Conservation (phyloP, 2,113 vertebrate genomes). For the Hippopotamus amphibius region DNA sequence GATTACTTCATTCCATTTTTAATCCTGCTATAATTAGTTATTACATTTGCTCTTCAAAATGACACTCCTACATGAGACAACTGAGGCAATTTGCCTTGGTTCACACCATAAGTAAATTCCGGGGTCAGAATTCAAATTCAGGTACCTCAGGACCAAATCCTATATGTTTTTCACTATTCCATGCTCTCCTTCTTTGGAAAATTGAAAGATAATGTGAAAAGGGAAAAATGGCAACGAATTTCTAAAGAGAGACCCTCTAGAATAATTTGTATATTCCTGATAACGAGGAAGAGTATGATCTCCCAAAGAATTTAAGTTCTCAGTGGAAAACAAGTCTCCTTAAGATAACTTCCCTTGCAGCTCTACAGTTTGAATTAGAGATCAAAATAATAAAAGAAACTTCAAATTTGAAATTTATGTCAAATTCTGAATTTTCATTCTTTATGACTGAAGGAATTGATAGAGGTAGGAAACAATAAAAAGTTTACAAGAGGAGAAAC, state of each 20-base stretch:
- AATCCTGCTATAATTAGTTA: background rate
- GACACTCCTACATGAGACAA: background rate
- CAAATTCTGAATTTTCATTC: background rate
- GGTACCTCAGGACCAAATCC: background rate
- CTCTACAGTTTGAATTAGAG: background rate
- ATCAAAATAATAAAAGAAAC: conserved; percentile 7
- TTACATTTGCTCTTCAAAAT: conserved; percentile 21
- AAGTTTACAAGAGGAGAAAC: background rate
- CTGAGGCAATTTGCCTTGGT: background rate
- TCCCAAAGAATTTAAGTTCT: background rate
- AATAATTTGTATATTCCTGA: background rate
- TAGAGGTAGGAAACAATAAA: background rate
- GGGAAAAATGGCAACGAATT: background rate
- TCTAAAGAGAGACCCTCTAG: background rate
- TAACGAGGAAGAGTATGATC: background rate
- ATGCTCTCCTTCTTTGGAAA: background rate
- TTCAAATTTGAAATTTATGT: conserved; percentile 1
- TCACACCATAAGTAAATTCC: background rate
- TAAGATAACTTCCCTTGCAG: background rate
- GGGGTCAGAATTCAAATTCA: background rate
- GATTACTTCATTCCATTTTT: background rate
- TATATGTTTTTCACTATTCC: background rate
- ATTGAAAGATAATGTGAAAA: background rate
- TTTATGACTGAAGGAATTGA: background rate
- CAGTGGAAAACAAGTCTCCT: background rate